Base-by-base conservation (phyloP, 2,113 vertebrate genomes). In the Ophthalmotilapia sp. region DNA sequence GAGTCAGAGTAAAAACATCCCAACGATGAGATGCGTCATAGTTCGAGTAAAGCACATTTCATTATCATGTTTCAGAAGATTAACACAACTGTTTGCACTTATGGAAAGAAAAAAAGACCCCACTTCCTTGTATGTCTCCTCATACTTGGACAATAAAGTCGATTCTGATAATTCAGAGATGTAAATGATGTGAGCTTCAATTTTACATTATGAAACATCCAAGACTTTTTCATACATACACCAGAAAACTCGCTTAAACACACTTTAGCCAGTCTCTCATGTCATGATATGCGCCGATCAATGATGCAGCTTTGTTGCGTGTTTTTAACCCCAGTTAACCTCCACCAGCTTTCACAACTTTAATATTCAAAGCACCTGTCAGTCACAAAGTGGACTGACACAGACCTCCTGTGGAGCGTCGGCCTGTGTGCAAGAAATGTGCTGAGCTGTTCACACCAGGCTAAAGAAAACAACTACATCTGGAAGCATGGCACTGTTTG, bases 311-410 rank as follows among this genome's bases (percentile, higher is more conserved):
- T 85, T 55, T 62, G 53, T 70, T 86, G 42, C 19, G 6, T 3
- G 83, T 83, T 91, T 93, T 92, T 94, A 93, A 94, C 92, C 93
- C 90, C 91, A 83, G 88, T 95, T 94, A 93, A 95, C 94, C 93
- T 89, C 58, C 2, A 75, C 12, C 90, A 90, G 90, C 91, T 91
- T 94, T 84, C 83, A 89, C 47, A 55, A 45, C 33, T 83, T 70
- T 21, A 47, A 55, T n/a, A n/a, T 80, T 88, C 89, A 90, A 91
- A 92, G 86, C 93, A 94, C 79, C 92, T 92, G 94, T 91, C 95
- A 94, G 42, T 94, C 94, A 92, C 70, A 79, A 79, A 79, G 11
- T 51, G 21, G 49, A 12, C 79, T 7, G 21, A 90, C 83, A 4
- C 82, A 84, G 92, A 73, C 93, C 90, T 92, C 93, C 93, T 83